A percentile compares a stretch with the other conserved stretches of the same genome.
phyloP scores from a whole-genome alignment of 2,888 invertebrate species.

The Lepidonotus clava region DNA sequence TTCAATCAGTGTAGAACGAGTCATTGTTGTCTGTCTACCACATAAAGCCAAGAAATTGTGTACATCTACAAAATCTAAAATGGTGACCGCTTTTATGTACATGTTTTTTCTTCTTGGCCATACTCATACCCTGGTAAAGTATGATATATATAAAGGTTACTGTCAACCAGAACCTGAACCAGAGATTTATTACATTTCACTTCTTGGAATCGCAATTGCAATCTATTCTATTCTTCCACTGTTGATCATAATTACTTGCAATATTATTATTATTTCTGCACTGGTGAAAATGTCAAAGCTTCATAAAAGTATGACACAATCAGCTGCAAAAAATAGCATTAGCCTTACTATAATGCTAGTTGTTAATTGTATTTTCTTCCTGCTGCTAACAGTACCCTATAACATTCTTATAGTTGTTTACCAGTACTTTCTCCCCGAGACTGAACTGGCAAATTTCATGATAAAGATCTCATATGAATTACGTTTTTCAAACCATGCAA shows the following conservation, averaged over 20 bases:
- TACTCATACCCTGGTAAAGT: neutral
- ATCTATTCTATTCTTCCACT: neutral
- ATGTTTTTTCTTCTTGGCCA: neutral
- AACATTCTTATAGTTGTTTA: no score
- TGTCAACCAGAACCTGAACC: no score
- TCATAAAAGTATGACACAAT: neutral
- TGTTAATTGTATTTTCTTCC: slow-evolving; percentile 3
- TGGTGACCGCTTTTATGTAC: neutral
- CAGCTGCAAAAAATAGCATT: neutral
- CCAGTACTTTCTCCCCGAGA: no score
- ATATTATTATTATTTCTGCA: neutral
- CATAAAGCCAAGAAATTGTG: neutral
- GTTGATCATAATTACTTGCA: neutral
- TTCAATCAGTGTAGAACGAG: neutral
- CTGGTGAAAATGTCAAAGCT: neutral
- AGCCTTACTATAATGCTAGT: neutral
- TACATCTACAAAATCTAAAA: neutral
- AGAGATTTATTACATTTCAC: no score
- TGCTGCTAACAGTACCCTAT: neutral
- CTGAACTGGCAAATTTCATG: no score
- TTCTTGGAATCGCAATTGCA: neutral
- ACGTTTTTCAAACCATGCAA: no score
- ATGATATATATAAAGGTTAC: neutral
- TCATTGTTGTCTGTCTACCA: neutral
- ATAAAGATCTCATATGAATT: no score